A percentile compares a stretch with the other conserved stretches of the same genome.
Evolutionary conservation across 1,140 invertebrate species (phyloP).

Genomic region (Sycophila sp.): DNA sequence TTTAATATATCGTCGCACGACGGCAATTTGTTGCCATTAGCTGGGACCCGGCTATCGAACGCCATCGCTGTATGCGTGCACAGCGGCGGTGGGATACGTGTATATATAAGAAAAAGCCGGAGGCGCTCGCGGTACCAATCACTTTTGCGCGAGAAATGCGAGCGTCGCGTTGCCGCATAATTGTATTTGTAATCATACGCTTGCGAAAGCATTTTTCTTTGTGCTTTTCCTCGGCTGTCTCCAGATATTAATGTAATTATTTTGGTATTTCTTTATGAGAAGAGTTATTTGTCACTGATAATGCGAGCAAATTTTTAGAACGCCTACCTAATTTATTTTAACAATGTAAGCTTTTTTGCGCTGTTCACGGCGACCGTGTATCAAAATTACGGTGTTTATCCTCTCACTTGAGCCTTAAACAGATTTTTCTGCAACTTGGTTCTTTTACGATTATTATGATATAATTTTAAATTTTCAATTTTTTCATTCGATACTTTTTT

Average conservation of each 20-base stretch:
- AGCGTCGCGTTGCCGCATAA: not conserved
- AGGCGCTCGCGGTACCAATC: not conserved
- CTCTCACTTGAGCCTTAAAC: too few species aligned
- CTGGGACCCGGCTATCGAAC: not conserved
- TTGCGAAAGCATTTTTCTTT: too few species aligned
- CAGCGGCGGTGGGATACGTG: not conserved
- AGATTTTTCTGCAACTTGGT: too few species aligned
- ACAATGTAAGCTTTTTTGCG: too few species aligned
- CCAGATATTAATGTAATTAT: conserved; percentile 1
- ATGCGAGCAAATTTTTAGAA: too few species aligned
- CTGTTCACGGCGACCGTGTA: too few species aligned
- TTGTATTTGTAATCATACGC: not conserved
- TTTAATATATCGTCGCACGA: conserved; percentile 40
- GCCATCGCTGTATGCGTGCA: not conserved
- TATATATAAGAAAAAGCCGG: not conserved
- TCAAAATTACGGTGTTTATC: too few species aligned
- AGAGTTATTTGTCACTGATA: too few species aligned
- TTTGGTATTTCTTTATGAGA: not conserved
- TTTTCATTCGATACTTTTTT: too few species aligned
- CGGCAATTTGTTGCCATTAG: conserved; percentile 49
- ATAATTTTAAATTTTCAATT: too few species aligned
- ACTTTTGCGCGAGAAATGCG: not conserved
- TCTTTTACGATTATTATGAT: too few species aligned
- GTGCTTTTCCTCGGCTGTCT: not conserved
- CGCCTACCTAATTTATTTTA: too few species aligned